phyloP scores from a whole-genome alignment of 2,113 vertebrate species.

The Sus scrofa region DNA sequence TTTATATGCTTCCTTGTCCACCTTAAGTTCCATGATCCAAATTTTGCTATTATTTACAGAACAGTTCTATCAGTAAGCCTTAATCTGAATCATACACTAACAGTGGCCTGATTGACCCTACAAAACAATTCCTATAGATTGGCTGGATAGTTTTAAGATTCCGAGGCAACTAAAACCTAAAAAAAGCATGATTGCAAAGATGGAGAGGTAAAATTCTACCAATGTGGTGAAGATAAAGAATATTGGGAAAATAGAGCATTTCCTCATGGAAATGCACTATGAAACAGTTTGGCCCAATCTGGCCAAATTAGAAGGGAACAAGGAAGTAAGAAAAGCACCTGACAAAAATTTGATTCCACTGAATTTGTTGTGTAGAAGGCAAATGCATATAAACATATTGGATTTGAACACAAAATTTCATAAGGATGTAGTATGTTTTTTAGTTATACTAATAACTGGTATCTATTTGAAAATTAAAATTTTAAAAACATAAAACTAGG shows the following conservation, averaged over 20 bases:
- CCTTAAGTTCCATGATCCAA: not conserved
- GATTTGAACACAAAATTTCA: not conserved
- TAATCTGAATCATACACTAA: not conserved
- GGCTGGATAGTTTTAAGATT: not conserved
- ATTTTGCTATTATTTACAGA: not conserved
- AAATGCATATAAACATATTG: not conserved
- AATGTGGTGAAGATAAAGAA: not conserved
- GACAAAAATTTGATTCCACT: not conserved
- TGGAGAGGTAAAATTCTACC: not conserved
- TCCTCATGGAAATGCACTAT: not conserved
- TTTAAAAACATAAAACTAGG: too few relatives aligned
- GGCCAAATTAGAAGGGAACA: not conserved
- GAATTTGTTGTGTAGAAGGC: not conserved
- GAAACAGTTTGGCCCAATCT: not conserved
- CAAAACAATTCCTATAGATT: not conserved
- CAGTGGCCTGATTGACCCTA: not conserved
- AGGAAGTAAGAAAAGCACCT: not conserved
- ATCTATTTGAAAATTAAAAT: slow-evolving; percentile 36
- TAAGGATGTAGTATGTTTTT: not conserved
- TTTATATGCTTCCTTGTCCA: not conserved
- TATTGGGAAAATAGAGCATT: not conserved
- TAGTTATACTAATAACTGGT: not conserved
- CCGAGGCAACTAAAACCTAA: not conserved
- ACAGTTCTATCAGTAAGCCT: not conserved
- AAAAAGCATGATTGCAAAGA: not conserved